These are phyloP conservation scores for Galeopterus variegatus DNA, from an alignment of 2,113 vertebrate species.

Conservation along the genomic window DNA sequence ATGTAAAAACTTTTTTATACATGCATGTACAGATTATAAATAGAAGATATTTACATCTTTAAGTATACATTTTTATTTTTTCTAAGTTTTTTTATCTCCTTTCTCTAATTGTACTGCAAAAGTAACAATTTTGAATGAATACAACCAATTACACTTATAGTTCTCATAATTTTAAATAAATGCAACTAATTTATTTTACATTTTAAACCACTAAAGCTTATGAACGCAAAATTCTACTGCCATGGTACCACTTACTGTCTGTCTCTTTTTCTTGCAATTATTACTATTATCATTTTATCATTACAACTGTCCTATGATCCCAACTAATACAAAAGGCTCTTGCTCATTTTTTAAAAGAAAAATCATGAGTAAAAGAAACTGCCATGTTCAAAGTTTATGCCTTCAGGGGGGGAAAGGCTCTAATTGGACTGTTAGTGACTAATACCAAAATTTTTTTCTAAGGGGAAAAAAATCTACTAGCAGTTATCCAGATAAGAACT, in stretches of 20 bases:
- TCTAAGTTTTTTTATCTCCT: background rate
- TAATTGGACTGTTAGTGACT: background rate
- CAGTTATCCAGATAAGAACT: constrained; percentile 11
- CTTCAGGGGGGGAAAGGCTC: background rate
- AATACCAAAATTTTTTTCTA: background rate
- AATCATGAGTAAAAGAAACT: background rate
- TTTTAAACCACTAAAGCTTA: background rate
- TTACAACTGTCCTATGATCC: background rate
- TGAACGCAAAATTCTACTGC: background rate
- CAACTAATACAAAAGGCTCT: background rate
- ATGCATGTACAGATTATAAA: background rate
- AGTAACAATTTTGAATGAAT: background rate
- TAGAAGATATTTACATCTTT: background rate
- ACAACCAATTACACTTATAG: background rate
- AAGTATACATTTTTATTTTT: background rate
- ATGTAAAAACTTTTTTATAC: background rate
- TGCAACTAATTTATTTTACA: background rate
- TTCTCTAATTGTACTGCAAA: background rate
- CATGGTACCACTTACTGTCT: background rate
- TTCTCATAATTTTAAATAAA: background rate
- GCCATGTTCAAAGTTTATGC: background rate
- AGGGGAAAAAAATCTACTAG: background rate
- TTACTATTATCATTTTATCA: background rate
- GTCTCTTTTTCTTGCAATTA: background rate
- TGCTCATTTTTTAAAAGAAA: background rate